Evolutionary conservation across 2,113 vertebrate genomes (phyloP).

Genomic region (Coturnix japonica): DNA sequence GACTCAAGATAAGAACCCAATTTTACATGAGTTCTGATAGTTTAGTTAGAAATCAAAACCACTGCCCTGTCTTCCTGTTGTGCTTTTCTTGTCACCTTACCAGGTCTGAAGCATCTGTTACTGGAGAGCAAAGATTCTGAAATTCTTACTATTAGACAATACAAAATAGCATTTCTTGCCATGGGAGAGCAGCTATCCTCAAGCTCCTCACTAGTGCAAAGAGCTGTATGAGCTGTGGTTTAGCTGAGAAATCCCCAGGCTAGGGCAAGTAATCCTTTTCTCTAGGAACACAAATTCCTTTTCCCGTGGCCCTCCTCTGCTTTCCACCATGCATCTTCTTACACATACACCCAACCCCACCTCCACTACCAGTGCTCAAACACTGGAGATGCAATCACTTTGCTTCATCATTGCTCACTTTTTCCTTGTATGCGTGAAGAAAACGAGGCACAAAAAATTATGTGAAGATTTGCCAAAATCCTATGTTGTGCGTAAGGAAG

Average conservation of each 20-base stretch:
- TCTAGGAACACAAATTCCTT: not conserved
- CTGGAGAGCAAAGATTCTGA: not conserved
- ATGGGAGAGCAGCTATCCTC: not conserved
- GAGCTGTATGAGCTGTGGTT: not conserved
- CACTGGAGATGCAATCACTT: not conserved
- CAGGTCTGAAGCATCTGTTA: not conserved
- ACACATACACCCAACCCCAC: not conserved
- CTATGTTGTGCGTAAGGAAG: not conserved
- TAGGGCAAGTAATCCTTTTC: not conserved
- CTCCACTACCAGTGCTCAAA: not conserved
- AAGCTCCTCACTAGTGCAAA: not conserved
- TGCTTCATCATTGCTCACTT: not conserved
- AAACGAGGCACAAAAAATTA: not conserved
- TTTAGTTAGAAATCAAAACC: constrained; percentile 15
- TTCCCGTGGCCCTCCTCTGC: not conserved
- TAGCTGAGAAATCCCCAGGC: not conserved
- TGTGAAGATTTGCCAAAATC: not conserved
- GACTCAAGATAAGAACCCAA: not conserved
- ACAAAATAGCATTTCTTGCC: not conserved
- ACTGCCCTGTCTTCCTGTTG: not conserved
- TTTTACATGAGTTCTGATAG: not conserved
- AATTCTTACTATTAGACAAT: not conserved
- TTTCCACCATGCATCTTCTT: not conserved
- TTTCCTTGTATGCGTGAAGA: not conserved
- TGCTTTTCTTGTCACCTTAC: constrained; percentile 31